These are phyloP conservation scores for Palaemon carinicauda DNA, from an alignment of 1,140 invertebrate species.

Conservation along the genomic window DNA sequence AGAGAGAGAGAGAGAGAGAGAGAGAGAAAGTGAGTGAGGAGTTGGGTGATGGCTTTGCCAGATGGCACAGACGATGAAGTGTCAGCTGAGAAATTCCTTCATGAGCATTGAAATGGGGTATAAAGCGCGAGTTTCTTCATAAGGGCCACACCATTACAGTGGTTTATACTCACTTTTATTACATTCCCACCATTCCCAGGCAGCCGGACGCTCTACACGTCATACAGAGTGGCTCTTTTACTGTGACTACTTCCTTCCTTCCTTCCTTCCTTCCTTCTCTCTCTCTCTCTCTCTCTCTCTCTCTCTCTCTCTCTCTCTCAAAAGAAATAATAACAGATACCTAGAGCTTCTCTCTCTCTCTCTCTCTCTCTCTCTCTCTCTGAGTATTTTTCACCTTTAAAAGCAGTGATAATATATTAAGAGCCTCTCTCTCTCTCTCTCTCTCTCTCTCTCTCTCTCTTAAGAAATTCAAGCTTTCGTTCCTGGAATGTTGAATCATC, in stretches of 20 bases:
- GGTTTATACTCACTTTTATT: slow-evolving; percentile 60
- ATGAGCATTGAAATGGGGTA: slow-evolving; percentile 55
- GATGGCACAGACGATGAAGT: slow-evolving; percentile 17
- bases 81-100: slow-evolving; percentile 51
- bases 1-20: no score
- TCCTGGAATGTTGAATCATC: background rate
- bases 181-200: slow-evolving; percentile 59
- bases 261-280: background rate
- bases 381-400: no score
- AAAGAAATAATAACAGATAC: no score
- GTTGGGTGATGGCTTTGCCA: no score
- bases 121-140: slow-evolving; percentile 56
- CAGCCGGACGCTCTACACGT: slow-evolving; percentile 37
- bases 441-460: background rate
- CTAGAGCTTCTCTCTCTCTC: background rate
- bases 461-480: no score
- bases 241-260: background rate
- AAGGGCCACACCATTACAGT: slow-evolving; percentile 56
- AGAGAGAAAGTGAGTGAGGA: background rate
- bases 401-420: no score
- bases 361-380: background rate
- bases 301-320: background rate
- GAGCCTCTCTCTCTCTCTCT: background rate
- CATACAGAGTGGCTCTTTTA: slow-evolving; percentile 53
- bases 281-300: background rate